Evolutionary conservation across 2,113 vertebrate species (phyloP).

Genomic region (Dromiciops gliroides): DNA sequence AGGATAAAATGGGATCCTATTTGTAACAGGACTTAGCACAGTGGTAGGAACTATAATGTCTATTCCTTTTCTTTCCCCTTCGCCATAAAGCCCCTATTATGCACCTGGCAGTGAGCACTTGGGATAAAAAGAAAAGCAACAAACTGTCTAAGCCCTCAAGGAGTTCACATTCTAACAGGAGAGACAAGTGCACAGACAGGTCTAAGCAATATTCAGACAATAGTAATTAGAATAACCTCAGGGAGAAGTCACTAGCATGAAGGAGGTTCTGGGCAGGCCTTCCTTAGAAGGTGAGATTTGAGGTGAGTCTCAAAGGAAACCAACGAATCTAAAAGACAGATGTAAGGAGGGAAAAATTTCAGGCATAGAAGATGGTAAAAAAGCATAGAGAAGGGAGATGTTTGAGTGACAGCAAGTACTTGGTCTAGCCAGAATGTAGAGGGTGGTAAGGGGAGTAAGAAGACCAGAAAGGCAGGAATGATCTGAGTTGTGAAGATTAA

Average conservation of each 20-base stretch:
- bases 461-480: neutral
- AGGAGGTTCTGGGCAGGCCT: neutral
- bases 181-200: neutral
- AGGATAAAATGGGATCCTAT: neutral
- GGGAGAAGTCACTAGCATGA: neutral
- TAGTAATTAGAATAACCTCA: neutral
- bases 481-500: neutral
- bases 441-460: neutral
- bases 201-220: neutral
- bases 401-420: neutral
- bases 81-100: neutral
- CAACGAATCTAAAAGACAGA: neutral
- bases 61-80: neutral
- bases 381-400: neutral
- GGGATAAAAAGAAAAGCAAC: neutral
- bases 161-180: neutral
- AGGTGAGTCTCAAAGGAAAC: neutral
- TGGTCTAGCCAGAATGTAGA: neutral
- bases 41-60: neutral
- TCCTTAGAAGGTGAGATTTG: neutral
- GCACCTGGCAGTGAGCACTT: neutral
- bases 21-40: neutral
- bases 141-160: neutral
- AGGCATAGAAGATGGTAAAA: neutral
- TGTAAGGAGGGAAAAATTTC: neutral